These are phyloP conservation scores for Subacronicta megacephala DNA, from an alignment of 2,888 invertebrate genomes.

Conservation along the genomic window DNA sequence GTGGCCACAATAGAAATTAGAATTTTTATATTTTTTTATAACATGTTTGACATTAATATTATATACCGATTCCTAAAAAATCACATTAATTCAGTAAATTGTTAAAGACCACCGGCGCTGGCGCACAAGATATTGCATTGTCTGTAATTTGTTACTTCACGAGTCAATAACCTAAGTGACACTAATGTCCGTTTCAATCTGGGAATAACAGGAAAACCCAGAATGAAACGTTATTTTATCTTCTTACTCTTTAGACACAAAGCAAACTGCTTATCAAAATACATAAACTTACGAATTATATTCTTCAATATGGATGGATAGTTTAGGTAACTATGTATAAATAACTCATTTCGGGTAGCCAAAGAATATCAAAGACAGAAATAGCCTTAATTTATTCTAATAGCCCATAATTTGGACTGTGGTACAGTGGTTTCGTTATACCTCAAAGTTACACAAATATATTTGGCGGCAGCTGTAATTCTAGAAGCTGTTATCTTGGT, in stretches of 20 bases:
- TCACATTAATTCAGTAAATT: too few relatives aligned
- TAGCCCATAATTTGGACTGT: not conserved
- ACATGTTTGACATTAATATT: too few relatives aligned
- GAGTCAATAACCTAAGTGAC: not conserved
- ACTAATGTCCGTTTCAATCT: not conserved
- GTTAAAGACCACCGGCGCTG: too few relatives aligned
- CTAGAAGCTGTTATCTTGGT: not conserved
- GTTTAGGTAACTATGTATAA: too few relatives aligned
- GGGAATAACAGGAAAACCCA: conserved; percentile 22
- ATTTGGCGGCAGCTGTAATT: not conserved
- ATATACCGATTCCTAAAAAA: too few relatives aligned
- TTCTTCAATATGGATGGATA: too few relatives aligned
- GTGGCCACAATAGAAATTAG: too few relatives aligned
- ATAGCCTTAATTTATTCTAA: not conserved
- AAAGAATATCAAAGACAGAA: conserved; percentile 1
- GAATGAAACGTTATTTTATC: not conserved
- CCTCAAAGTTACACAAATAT: not conserved
- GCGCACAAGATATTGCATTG: too few relatives aligned
- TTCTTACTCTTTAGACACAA: not conserved
- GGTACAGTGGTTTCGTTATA: not conserved
- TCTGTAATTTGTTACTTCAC: too few relatives aligned
- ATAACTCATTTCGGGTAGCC: not conserved
- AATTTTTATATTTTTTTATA: too few relatives aligned
- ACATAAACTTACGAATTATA: not conserved
- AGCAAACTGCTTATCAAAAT: not conserved